Evolutionary conservation across 2,113 vertebrate species (phyloP).

Genomic region (Thamnaconus septentrionalis): DNA sequence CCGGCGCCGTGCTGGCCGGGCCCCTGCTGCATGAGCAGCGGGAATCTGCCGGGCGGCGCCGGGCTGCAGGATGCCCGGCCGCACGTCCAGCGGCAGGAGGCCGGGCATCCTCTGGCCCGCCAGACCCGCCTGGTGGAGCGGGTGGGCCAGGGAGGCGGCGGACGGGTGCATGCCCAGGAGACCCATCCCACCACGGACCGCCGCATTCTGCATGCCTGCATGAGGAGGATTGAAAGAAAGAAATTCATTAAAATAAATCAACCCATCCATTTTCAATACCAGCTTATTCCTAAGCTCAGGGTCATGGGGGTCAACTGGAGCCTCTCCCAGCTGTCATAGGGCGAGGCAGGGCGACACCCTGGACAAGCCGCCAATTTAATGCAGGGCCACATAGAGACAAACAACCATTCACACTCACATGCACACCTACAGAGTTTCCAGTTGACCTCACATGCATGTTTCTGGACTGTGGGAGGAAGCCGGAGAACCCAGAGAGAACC

Average conservation of each 20-base stretch:
- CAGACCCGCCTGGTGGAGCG: slow-evolving; percentile 84
- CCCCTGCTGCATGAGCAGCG: slow-evolving; percentile 87
- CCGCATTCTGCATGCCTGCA: slow-evolving; percentile 85
- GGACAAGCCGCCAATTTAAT: too few species aligned
- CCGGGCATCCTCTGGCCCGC: slow-evolving; percentile 85
- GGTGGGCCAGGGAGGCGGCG: slow-evolving; percentile 82
- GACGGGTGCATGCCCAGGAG: slow-evolving; percentile 90
- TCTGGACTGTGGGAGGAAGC: too few species aligned
- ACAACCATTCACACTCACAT: background rate
- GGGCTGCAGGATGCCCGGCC: slow-evolving; percentile 83
- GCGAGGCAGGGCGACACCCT: too few species aligned
- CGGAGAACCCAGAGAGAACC: too few species aligned
- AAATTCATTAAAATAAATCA: background rate
- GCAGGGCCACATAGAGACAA: too few species aligned
- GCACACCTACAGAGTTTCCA: background rate
- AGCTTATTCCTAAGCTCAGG: too few species aligned
- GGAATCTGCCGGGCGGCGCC: slow-evolving; percentile 82
- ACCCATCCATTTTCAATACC: too few species aligned
- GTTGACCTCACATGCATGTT: too few species aligned
- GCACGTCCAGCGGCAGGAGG: slow-evolving; percentile 88
- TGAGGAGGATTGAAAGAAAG: slow-evolving; percentile 3
- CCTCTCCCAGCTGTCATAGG: too few species aligned
- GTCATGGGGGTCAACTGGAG: too few species aligned
- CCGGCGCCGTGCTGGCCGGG: slow-evolving; percentile 76
- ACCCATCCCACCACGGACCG: slow-evolving; percentile 82